Percentiles rank a stretch among this genome's conserved stretches.
phyloP scores from a whole-genome alignment of 2,888 invertebrate genomes.

The Cistogaster globosa region DNA sequence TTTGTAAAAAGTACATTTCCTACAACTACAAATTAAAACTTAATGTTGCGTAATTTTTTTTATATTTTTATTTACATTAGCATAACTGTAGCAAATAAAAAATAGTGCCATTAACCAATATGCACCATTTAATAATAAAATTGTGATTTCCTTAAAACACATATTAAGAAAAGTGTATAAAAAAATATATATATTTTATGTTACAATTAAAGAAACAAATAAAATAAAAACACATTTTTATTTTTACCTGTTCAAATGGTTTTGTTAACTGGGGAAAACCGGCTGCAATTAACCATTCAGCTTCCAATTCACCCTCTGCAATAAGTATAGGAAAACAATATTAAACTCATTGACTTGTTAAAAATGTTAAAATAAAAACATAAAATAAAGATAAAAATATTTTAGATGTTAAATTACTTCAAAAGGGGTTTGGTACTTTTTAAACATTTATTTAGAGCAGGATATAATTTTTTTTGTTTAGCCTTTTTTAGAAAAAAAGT shows the following conservation, averaged over 20 bases:
- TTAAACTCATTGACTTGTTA: not conserved
- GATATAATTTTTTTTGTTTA: too few relatives aligned
- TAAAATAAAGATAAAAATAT: constrained; percentile 6
- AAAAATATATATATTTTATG: constrained; percentile 13
- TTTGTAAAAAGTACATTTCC: too few relatives aligned
- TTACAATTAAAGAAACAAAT: constrained; percentile 5
- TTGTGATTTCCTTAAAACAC: constrained; percentile 23
- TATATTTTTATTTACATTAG: too few relatives aligned
- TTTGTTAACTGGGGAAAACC: constrained; percentile 84
- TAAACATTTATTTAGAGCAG: too few relatives aligned
- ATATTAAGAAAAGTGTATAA: constrained; percentile 12
- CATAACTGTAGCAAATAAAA: too few relatives aligned
- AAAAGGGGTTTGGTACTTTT: not conserved
- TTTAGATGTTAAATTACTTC: not conserved
- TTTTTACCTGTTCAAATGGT: constrained; percentile 82
- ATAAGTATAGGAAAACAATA: constrained; percentile 14
- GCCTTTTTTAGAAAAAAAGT: too few relatives aligned
- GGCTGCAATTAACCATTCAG: constrained; percentile 84
- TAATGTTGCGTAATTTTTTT: not conserved
- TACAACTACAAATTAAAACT: not conserved
- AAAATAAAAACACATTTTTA: not conserved
- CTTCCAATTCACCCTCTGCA: constrained; percentile 85
- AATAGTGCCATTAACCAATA: too few relatives aligned
- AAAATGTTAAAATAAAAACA: not conserved
- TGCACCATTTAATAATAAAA: not conserved